Evolutionary conservation across 1,140 invertebrate genomes (phyloP).

Genomic region (Gryllus bimaculatus): DNA sequence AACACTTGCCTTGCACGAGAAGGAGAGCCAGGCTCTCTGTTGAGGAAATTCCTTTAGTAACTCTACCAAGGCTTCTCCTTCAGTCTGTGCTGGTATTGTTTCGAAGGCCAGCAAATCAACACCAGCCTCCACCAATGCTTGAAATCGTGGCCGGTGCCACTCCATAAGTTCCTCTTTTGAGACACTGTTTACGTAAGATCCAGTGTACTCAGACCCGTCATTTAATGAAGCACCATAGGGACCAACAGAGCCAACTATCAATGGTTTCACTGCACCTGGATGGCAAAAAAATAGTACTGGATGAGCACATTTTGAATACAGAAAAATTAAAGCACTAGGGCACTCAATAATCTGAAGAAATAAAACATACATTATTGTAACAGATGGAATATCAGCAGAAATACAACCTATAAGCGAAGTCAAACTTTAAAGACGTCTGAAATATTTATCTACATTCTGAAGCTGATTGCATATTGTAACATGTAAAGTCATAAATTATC

Average conservation of each 20-base stretch:
- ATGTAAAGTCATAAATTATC: too few relatives aligned
- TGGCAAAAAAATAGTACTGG: neutral
- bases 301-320: too few relatives aligned
- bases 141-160: conserved; percentile 72
- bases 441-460: too few relatives aligned
- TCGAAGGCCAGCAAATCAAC: conserved; percentile 79
- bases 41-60: conserved; percentile 61
- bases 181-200: conserved; percentile 63
- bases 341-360: too few relatives aligned
- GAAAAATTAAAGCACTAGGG: too few relatives aligned
- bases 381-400: too few relatives aligned
- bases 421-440: too few relatives aligned
- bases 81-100: conserved; percentile 74
- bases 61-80: conserved; percentile 70
- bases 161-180: conserved; percentile 50
- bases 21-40: conserved; percentile 69
- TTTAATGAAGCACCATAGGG: conserved; percentile 80
- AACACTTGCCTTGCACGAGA: conserved; percentile 63
- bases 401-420: too few relatives aligned
- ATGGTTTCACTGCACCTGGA: conserved; percentile 29
- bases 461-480: too few relatives aligned
- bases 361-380: too few relatives aligned
- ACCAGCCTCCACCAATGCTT: conserved; percentile 62
- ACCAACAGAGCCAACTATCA: conserved; percentile 75
- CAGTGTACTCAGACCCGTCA: conserved; percentile 84